Evolutionary conservation across 2,113 vertebrate genomes (phyloP).

Genomic region (Otis tarda): DNA sequence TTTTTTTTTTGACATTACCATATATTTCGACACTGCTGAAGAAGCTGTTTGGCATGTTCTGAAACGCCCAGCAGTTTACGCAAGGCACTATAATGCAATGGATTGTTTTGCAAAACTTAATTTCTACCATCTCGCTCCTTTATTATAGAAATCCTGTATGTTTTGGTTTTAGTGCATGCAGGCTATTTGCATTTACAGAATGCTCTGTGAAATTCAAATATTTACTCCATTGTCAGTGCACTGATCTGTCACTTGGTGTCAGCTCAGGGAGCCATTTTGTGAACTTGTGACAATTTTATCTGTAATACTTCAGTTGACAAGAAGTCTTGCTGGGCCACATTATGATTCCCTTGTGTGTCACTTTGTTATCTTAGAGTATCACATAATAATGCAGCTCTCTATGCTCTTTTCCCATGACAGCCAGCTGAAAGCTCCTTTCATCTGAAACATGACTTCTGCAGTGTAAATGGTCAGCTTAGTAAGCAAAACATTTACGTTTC

Average conservation of each 20-base stretch:
- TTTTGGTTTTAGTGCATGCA: background rate
- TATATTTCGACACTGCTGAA: background rate
- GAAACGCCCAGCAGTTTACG: background rate
- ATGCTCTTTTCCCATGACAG: background rate
- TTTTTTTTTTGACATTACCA: fast-evolving
- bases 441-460: background rate
- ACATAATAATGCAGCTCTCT: background rate
- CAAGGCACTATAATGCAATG: background rate
- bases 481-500: background rate
- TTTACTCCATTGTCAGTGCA: background rate
- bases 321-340: background rate
- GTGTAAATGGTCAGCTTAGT: background rate
- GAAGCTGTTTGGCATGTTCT: background rate
- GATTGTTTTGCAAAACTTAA: background rate
- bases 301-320: background rate
- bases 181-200: background rate
- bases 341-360: background rate
- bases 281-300: conserved; percentile 7
- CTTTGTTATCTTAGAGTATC: background rate
- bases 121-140: background rate
- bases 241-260: background rate
- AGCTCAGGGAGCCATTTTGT: background rate
- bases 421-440: background rate
- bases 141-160: background rate
- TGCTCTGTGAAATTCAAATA: background rate